A percentile compares a stretch with the other conserved stretches of the same genome.
These are phyloP conservation scores for Streptopelia turtur DNA, from an alignment of 2,797 vertebrate species.

Conservation along the genomic window DNA sequence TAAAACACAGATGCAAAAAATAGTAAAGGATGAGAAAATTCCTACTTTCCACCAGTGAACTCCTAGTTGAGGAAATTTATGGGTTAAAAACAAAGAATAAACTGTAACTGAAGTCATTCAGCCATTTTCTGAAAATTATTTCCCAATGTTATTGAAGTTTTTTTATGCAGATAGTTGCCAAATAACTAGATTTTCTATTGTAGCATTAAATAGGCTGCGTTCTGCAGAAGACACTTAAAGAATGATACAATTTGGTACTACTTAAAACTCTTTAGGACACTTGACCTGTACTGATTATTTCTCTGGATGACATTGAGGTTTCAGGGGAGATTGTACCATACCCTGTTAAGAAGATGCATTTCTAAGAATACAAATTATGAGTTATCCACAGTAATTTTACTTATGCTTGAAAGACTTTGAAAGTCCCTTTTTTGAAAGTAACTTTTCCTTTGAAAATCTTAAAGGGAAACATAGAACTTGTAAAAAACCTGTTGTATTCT, in stretches of 20 bases:
- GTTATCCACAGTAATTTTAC: neutral
- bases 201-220: constrained; percentile 7
- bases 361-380: neutral
- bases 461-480: neutral
- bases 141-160: constrained; percentile 16
- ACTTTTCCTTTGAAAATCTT: neutral
- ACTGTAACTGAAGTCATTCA: neutral
- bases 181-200: constrained; percentile 56
- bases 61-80: neutral
- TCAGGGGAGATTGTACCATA: neutral
- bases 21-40: neutral
- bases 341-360: neutral
- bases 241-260: neutral
- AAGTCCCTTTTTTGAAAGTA: neutral
- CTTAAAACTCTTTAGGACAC: neutral
- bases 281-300: neutral
- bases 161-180: constrained; percentile 34
- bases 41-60: neutral
- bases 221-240: constrained; percentile 6
- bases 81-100: constrained; percentile 36
- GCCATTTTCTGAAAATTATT: neutral
- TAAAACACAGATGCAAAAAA: neutral
- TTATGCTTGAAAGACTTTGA: neutral
- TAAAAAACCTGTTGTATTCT: neutral
- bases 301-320: neutral